These are phyloP conservation scores for Archocentrus centrarchus DNA, from an alignment of 2,113 vertebrate genomes.

Conservation along the genomic window DNA sequence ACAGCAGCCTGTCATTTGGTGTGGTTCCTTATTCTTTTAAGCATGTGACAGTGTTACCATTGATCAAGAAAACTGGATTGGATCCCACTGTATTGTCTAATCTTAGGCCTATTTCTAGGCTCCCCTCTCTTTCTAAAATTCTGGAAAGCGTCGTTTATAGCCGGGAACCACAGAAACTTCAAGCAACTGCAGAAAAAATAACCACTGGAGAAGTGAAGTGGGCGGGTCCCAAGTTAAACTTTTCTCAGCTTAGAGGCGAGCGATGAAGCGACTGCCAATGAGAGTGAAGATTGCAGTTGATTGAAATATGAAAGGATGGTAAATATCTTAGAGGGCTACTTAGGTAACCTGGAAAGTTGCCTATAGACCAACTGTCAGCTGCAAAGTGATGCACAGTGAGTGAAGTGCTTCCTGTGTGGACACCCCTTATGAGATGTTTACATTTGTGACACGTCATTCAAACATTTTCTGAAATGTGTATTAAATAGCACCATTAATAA, in stretches of 20 bases:
- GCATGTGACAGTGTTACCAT: no score
- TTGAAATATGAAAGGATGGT: not conserved
- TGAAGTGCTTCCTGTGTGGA: fast-evolving
- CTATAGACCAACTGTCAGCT: not conserved
- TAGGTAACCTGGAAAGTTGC: not conserved
- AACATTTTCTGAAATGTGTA: not conserved
- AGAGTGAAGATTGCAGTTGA: not conserved
- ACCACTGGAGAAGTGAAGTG: not conserved
- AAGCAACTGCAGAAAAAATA: not conserved
- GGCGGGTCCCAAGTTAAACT: not conserved
- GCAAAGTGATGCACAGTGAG: not conserved
- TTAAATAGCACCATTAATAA: not conserved
- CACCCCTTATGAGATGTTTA: not conserved
- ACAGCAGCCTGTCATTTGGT: no score
- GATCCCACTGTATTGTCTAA: no score
- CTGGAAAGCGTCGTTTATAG: no score
- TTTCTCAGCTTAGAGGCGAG: not conserved
- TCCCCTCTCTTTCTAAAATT: no score
- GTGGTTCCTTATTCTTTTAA: no score
- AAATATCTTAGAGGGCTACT: not conserved
- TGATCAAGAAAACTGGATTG: no score
- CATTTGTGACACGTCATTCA: not conserved
- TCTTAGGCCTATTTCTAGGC: no score
- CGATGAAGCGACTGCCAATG: fast-evolving
- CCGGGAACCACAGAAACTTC: not conserved